Conservation (phyloP, 1,140 invertebrate genomes). For the Saccostrea glomerata region DNA sequence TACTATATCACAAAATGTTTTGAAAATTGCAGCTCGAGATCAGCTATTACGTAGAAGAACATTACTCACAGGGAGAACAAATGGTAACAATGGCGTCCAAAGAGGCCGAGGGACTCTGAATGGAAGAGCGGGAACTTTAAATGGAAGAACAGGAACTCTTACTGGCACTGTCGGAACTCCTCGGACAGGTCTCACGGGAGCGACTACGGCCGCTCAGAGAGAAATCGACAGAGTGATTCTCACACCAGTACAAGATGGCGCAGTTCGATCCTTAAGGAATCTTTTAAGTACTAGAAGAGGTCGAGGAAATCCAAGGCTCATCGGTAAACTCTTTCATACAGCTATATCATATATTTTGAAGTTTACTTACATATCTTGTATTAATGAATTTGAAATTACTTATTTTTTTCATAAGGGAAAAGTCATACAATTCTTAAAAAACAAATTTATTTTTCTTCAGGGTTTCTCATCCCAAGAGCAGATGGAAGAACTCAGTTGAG, state of each 20-base stretch:
- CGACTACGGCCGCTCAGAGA: not conserved
- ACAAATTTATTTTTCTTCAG: slow-evolving; percentile 16
- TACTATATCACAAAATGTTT: not conserved
- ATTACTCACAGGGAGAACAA: not conserved
- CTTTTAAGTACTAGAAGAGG: slow-evolving; percentile 50
- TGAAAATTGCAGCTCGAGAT: not conserved
- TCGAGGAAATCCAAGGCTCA: slow-evolving; percentile 46
- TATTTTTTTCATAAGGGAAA: no score
- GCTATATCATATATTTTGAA: not conserved
- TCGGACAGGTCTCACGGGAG: not conserved
- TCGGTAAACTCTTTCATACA: slow-evolving; percentile 35
- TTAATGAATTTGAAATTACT: no score
- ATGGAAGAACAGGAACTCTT: not conserved
- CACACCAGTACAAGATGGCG: slow-evolving; percentile 53
- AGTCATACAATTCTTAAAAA: no score
- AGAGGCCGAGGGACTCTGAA: not conserved
- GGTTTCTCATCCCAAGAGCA: slow-evolving; percentile 50
- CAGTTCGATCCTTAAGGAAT: slow-evolving; percentile 48
- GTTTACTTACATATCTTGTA: no score
- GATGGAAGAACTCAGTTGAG: slow-evolving; percentile 52
- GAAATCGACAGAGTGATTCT: slow-evolving; percentile 50
- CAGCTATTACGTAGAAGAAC: slow-evolving; percentile 17
- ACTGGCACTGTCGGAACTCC: not conserved
- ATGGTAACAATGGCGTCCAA: not conserved
- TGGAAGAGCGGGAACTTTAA: not conserved